Evolutionary conservation across 2,797 vertebrate genomes (phyloP), one percentile per base, ranked within the genome.

Genomic region (Chanos chanos): DNA sequence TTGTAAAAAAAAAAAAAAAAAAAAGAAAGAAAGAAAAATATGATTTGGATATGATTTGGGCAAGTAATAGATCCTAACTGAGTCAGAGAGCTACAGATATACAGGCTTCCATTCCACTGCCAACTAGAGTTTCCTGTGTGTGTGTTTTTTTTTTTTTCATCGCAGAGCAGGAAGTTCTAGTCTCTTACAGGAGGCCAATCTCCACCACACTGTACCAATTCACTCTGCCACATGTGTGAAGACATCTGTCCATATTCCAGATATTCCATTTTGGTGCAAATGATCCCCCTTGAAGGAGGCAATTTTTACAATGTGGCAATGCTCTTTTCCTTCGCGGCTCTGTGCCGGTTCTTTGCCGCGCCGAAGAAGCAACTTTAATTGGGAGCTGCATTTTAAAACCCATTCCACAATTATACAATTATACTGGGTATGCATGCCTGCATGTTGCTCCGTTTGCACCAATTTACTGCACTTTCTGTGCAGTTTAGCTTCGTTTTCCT

Each of bases 321-420:
- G 84, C 85, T 85, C 47, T 59, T 73, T 86, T 84, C 72, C 83
- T 79, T 79, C 85, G 86, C 81, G 86, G 85, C 86, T 88, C 84
- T 78, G 83, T 82, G 81, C 85, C 79, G 86, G 88, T 90, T 88
- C 88, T 88, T 89, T 85, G 82, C 83, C 83, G 81, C 76, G 81
- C 80, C 89, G 86, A 90, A 90, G 89, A 91, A 91, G 89, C 85
- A 83, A 85, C 79, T 91, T 90, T 90, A 91, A 90, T 91, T 90
- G 89, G 85, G 81, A 79, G 76, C 80, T 89, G 86, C 88, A 83
- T 89, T 90, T 90, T n/a, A n/a, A 87, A 82, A 88, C 85, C 84
- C 81, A 86, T 87, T 89, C 82, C 86, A 86, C 87, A 89, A 91
- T 91, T 89, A 90, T 87, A 90, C 89, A 90, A 89, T 91, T 90